phyloP scores from a whole-genome alignment of 1,140 invertebrate genomes.

The Scaptomyza montana region DNA sequence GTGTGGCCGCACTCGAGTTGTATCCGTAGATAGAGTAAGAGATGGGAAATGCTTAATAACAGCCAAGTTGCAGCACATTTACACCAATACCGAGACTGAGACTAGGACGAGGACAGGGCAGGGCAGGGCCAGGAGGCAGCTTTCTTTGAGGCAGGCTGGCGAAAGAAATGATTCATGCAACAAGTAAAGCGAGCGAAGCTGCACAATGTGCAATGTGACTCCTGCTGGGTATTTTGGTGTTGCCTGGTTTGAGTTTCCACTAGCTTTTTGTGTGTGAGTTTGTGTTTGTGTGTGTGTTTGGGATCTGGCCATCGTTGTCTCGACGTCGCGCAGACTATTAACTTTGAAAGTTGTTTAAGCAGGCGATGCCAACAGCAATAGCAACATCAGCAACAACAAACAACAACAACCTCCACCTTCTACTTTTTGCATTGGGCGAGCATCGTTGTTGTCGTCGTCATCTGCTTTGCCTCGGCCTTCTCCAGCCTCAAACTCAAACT shows the following conservation, averaged over 20 bases:
- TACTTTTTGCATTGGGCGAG: constrained; percentile 77
- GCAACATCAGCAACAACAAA: constrained; percentile 33
- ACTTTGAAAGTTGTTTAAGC: constrained; percentile 82
- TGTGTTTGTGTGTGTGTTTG: constrained; percentile 39
- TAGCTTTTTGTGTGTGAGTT: constrained; percentile 12
- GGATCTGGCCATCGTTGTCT: constrained; percentile 65
- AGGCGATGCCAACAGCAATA: constrained; percentile 67
- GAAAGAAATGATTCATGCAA: constrained; percentile 73
- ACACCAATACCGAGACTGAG: constrained; percentile 47
- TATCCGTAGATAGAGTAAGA: constrained; percentile 42
- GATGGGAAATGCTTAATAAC: constrained; percentile 61
- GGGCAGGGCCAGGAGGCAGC: constrained; percentile 46
- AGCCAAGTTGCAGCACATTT: constrained; percentile 77
- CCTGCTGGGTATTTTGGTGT: constrained; percentile 63
- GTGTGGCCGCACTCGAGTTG: constrained; percentile 38
- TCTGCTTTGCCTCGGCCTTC: constrained; percentile 46
- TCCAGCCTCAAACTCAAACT: background rate
- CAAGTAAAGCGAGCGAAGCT: constrained; percentile 29
- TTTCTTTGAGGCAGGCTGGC: constrained; percentile 48
- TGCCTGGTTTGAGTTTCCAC: constrained; percentile 34
- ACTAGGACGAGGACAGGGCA: constrained; percentile 20
- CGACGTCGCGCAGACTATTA: constrained; percentile 79
- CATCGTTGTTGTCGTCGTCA: constrained; percentile 43
- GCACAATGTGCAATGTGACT: constrained; percentile 38
- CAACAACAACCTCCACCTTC: constrained; percentile 73